phyloP scores from a whole-genome alignment of 2,113 vertebrate species.

The Aphyosemion australe region DNA sequence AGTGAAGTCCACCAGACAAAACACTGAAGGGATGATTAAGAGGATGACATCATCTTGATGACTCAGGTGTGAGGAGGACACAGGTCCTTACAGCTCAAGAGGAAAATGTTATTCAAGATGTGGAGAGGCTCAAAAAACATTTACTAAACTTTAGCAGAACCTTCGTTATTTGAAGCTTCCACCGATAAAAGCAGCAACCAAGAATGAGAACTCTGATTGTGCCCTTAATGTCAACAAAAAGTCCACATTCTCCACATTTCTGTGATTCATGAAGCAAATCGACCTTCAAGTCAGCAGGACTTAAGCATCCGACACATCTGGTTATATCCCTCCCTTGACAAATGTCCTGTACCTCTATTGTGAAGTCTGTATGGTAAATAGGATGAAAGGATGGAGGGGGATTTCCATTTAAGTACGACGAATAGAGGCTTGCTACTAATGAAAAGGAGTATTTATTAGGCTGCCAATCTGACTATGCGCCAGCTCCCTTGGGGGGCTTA shows the following conservation, averaged over 20 bases:
- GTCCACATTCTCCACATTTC: neutral
- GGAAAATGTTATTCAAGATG: too few relatives aligned
- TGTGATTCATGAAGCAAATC: neutral
- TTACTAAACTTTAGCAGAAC: too few relatives aligned
- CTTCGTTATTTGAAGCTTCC: too few relatives aligned
- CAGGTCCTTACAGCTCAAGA: too few relatives aligned
- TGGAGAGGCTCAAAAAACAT: too few relatives aligned
- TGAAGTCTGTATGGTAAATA: constrained; percentile 34
- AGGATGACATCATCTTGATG: too few relatives aligned
- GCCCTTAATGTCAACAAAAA: neutral
- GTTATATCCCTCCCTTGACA: constrained; percentile 8
- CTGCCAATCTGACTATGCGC: constrained; percentile 51
- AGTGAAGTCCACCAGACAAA: too few relatives aligned
- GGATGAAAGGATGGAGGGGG: constrained; percentile 45
- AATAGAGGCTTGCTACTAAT: constrained; percentile 60
- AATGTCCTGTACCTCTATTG: constrained; percentile 20
- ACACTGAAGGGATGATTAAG: too few relatives aligned
- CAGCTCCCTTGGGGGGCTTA: constrained; percentile 46
- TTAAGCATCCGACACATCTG: neutral
- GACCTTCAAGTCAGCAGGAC: too few relatives aligned
- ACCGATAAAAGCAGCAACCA: too few relatives aligned
- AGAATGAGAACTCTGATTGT: too few relatives aligned
- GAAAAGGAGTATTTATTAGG: constrained; percentile 72
- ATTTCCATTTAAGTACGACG: constrained; percentile 67
- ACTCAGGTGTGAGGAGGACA: too few relatives aligned